Evolutionary conservation across 2,888 invertebrate genomes (phyloP).

Genomic region (Cosmorhoe ocellata): DNA sequence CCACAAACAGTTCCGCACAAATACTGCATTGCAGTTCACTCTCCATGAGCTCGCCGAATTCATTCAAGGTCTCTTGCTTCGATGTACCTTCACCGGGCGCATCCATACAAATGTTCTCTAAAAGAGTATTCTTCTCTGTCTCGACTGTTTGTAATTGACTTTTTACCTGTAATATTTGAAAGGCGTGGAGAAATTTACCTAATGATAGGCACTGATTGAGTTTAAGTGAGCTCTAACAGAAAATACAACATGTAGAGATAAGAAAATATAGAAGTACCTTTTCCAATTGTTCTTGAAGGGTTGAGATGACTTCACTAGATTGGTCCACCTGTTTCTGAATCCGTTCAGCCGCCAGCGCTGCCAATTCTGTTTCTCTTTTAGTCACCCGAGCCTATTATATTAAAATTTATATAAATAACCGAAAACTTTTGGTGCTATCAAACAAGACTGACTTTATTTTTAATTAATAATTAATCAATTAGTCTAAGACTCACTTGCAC

Average conservation of each 20-base stretch:
- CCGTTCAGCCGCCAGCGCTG: constrained; percentile 62
- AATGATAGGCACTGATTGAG: no score
- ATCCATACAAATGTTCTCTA: constrained; percentile 48
- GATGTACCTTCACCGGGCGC: constrained; percentile 42
- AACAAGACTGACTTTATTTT: no score
- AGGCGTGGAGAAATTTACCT: no score
- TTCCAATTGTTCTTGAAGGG: constrained; percentile 79
- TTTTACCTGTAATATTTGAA: constrained; percentile 52
- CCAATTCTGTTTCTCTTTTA: constrained; percentile 64
- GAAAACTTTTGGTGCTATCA: no score
- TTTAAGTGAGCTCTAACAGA: no score
- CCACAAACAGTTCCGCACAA: constrained; percentile 88
- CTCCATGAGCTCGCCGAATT: constrained; percentile 84
- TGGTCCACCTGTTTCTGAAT: constrained; percentile 67
- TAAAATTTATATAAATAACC: no score
- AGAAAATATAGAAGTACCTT: constrained; percentile 43
- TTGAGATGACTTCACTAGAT: constrained; percentile 66
- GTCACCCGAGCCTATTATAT: constrained; percentile 50
- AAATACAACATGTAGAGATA: no score
- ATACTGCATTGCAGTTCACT: constrained; percentile 89
- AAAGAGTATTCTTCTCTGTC: constrained; percentile 54
- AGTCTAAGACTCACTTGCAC: constrained; percentile 60
- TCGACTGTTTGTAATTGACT: constrained; percentile 56
- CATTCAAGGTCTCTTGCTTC: constrained; percentile 50
- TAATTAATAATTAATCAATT: no score